phyloP scores from a whole-genome alignment of 2,888 invertebrate genomes.

The Psococerastis gibbosa region DNA sequence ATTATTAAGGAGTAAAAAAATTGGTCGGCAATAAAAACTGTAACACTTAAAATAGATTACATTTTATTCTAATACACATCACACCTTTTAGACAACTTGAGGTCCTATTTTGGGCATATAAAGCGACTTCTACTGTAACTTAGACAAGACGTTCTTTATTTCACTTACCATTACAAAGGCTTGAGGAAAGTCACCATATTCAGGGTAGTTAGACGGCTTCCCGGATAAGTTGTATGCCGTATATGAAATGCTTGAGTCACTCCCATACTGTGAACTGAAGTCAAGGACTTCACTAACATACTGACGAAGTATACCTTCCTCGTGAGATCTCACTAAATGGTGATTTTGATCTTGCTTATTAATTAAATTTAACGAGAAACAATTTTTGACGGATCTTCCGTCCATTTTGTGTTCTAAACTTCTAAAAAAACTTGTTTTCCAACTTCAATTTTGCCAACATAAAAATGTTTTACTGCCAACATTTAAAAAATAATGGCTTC shows the following conservation, averaged over 20 bases:
- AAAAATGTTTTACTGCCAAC: too few species aligned
- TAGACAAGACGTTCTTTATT: too few species aligned
- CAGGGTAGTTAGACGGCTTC: slow-evolving; percentile 65
- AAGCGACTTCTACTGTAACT: too few species aligned
- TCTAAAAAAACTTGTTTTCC: neutral
- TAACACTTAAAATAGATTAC: too few species aligned
- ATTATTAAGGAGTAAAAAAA: too few species aligned
- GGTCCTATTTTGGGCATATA: too few species aligned
- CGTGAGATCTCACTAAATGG: slow-evolving; percentile 14
- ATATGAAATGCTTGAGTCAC: slow-evolving; percentile 70
- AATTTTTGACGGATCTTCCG: neutral
- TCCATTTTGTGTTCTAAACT: neutral
- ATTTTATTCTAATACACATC: too few species aligned
- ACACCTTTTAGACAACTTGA: too few species aligned
- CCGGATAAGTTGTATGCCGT: slow-evolving; percentile 73
- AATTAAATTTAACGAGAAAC: slow-evolving; percentile 5
- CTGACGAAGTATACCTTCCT: too few species aligned
- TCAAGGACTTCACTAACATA: slow-evolving; percentile 60
- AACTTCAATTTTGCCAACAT: neutral
- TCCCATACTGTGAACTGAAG: slow-evolving; percentile 82
- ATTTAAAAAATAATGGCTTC: too few species aligned
- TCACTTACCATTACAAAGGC: slow-evolving; percentile 78
- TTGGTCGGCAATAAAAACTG: too few species aligned
- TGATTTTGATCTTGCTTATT: slow-evolving; percentile 11
- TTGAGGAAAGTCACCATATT: slow-evolving; percentile 80